Evolutionary conservation across 2,113 vertebrate genomes (phyloP), one percentile per base, ranked within the genome.

Genomic region (Erythrocercus mccallii): DNA sequence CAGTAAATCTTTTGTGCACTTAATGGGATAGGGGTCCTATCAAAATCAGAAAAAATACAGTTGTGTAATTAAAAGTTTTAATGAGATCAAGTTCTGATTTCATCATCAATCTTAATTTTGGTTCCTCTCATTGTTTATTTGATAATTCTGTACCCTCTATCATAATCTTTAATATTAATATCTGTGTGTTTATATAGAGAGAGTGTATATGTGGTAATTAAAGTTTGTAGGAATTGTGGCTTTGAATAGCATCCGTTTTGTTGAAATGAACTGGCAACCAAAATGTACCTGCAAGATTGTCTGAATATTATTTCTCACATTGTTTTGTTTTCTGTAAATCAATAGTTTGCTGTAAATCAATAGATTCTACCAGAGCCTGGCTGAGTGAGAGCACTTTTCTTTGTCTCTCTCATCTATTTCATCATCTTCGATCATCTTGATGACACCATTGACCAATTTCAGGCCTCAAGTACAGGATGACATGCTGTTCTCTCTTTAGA

Each of bases 231-330:
- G 62, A 93, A 88, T 56, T 77, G 70, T 0, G 7, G 28, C 47
- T 93, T 83, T 92, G 56, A 73, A 44, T 62, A 69, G 25, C 38
- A 81, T 62, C 54, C 35, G 48, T 94, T 94, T 91, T 93, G 54
- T 83, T 73, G 25, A 88, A 79, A 65, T 78, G 23, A 80, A 42
- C 42, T 60, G 24, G 13, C 62, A 91, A 77, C 15, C 19, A 80
- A 81, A 73, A 90, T 64, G 73, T 42, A 70, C 37, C 31, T 1
- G 2, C 45, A 77, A 88, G 35, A 48, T 48, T 92, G 56, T 66
- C 64, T 68, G 64, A 90, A 50, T 73, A 77, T 81, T 81, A 38
- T 90, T 94, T 90, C 27, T 47, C 4, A 0, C 38, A 42, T 69
- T 66, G 58, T 69, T 95, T 45, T 66, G 3, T 71, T 83, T 90